phyloP scores from a whole-genome alignment of 2,797 vertebrate species.

The Orientallactaga sibirica region DNA sequence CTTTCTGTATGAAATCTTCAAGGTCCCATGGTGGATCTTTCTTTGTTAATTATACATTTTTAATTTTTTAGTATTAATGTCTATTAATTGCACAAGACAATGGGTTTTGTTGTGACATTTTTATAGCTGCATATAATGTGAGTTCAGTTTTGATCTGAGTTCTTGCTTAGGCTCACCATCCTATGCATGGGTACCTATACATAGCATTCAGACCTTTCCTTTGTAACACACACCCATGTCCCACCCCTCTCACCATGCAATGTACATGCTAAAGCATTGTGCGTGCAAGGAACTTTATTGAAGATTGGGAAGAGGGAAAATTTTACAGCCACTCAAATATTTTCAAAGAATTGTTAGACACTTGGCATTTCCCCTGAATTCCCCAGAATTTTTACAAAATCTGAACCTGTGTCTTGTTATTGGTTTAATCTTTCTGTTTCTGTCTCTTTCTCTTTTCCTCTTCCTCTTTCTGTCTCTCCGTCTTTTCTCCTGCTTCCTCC shows the following conservation, averaged over 20 bases:
- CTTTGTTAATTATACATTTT: background rate
- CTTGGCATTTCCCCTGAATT: background rate
- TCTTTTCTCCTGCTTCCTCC: background rate
- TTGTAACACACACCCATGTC: background rate
- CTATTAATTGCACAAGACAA: background rate
- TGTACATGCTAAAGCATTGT: background rate
- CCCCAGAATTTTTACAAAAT: background rate
- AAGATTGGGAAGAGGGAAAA: background rate
- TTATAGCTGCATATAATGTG: background rate
- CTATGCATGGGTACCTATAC: too few relatives aligned
- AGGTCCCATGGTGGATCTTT: background rate
- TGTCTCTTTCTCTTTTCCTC: background rate
- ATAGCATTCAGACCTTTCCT: background rate
- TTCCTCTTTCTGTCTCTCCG: background rate
- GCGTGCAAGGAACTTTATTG: background rate
- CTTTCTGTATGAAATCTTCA: background rate
- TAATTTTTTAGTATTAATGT: background rate
- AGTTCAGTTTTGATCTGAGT: background rate
- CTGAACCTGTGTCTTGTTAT: background rate
- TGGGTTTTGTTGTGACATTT: background rate
- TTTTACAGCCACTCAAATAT: background rate
- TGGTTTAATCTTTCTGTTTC: too few relatives aligned
- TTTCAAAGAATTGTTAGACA: background rate
- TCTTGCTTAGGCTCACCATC: background rate
- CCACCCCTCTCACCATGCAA: background rate